Evolutionary conservation across 2,797 vertebrate genomes (phyloP), one percentile per base, ranked within the genome.

Genomic region (Halcyon badia): DNA sequence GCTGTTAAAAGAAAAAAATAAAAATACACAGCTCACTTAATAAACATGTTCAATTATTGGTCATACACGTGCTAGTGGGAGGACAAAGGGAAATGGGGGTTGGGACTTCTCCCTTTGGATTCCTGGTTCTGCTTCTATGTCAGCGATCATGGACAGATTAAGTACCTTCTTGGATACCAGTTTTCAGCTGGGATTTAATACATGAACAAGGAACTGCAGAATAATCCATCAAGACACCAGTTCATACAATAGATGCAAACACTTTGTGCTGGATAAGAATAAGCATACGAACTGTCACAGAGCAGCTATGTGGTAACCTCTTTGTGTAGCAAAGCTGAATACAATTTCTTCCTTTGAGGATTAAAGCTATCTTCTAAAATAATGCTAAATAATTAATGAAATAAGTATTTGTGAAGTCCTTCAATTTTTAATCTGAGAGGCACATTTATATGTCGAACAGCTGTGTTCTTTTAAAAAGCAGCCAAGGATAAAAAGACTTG

Each of bases 1-100:
- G 99, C 99, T 99, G 98, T 94, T 69, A 95, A 97, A 97, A 71
- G 87, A 75, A 56, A 80, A 80, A 78, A 56, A 88, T 58, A 22
- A n/a, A 88, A 65, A 28, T 26, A 35, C 83, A 78, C 11, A 84
- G n/a, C 4, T 93, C n/a, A 48, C 33, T 91, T 54, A 69, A 79
- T 24, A 54, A 92, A 62, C 7, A 13, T 3, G 18, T 58, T 84
- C 44, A 49, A 28, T 37, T 78, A 42, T 2, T 46, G 42, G 20
- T 19, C 42, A 76, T 1, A 1, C 7, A 60, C 3, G 9, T 14
- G n/a, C 20, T 9, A 66, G n/a, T 22, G n/a, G 12, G 25, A 85
- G 18, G 28, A 71, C 6, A 80, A 46, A n/a, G 28, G 22, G 69
- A 60, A 70, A 84, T 4, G n/a, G 42, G 20, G 66, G 7, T 14